Evolutionary conservation across 2,113 vertebrate species (phyloP).

Genomic region (Nycticorax nycticorax): DNA sequence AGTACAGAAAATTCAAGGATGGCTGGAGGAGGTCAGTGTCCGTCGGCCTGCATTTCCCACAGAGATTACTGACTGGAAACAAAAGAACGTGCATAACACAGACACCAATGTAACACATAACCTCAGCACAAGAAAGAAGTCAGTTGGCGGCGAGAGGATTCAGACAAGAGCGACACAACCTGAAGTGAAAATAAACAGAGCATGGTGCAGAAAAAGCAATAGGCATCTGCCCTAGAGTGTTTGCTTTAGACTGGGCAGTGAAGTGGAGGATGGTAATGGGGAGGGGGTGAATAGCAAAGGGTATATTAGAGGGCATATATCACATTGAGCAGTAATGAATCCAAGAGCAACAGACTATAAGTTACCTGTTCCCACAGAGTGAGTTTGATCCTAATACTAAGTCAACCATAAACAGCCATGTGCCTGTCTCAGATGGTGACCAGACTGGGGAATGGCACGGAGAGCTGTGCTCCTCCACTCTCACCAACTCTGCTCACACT

Average conservation of each 20-base stretch:
- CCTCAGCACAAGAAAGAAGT: not conserved
- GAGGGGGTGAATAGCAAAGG: not conserved
- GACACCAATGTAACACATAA: not conserved
- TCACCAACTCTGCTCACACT: not conserved
- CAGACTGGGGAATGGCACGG: not conserved
- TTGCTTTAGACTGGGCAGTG: not conserved
- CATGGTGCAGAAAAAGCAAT: not conserved
- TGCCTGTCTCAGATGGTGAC: not conserved
- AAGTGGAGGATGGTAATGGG: not conserved
- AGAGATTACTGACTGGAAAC: conserved; percentile 86
- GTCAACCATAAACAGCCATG: not conserved
- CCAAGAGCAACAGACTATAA: not conserved
- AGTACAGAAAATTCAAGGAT: conserved; percentile 90
- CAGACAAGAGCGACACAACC: not conserved
- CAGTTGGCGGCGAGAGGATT: not conserved
- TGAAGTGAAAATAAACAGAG: not conserved
- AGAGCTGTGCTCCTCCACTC: not conserved
- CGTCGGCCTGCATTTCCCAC: conserved; percentile 78
- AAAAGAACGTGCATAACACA: not conserved
- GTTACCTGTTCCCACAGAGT: not conserved
- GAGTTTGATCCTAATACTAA: not conserved
- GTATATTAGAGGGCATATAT: not conserved
- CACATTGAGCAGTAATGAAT: not conserved
- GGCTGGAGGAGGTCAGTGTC: conserved; percentile 81
- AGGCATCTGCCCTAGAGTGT: not conserved